A percentile compares a stretch with the other conserved stretches of the same genome.
These are phyloP conservation scores for Dynastes hyllus DNA, from an alignment of 2,888 invertebrate genomes.

Conservation along the genomic window DNA sequence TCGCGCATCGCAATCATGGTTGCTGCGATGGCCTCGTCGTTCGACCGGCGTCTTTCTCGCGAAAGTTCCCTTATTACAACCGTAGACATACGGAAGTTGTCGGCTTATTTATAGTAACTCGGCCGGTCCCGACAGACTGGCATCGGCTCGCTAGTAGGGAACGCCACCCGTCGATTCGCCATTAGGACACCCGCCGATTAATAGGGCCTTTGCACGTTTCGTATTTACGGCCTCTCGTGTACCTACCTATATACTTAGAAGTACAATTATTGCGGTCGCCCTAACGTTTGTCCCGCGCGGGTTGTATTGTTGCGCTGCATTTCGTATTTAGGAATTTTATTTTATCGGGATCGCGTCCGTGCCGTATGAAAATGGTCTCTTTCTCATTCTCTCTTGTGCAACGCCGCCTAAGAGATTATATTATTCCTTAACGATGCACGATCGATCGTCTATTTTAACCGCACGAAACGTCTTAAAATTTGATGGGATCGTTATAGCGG, in stretches of 20 bases:
- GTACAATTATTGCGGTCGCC: slow-evolving; percentile 1
- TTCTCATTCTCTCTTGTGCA: not conserved
- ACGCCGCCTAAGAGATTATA: slow-evolving; percentile 17
- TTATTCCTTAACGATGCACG: slow-evolving; percentile 42
- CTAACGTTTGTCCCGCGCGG: not conserved
- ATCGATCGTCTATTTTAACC: slow-evolving; percentile 29
- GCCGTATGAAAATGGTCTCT: not conserved
- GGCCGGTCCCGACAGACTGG: slow-evolving; percentile 12
- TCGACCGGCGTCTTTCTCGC: not conserved
- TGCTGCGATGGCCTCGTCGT: not conserved
- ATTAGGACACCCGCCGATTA: slow-evolving; percentile 46
- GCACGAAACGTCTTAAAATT: slow-evolving; percentile 40
- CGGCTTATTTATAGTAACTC: slow-evolving; percentile 37
- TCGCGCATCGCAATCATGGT: not conserved
- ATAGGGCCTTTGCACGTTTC: slow-evolving; percentile 44
- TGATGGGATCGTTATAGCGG: slow-evolving; percentile 41
- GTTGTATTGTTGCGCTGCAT: not conserved
- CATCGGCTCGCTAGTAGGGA: slow-evolving; percentile 2
- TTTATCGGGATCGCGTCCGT: slow-evolving; percentile 8
- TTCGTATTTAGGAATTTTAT: slow-evolving; percentile 12
- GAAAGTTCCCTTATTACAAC: slow-evolving; percentile 37
- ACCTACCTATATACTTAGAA: slow-evolving; percentile 9
- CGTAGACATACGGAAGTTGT: slow-evolving; percentile 37
- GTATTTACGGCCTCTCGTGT: slow-evolving; percentile 23
- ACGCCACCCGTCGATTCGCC: slow-evolving; percentile 32